Evolutionary conservation across 1,140 invertebrate species (phyloP), one percentile per base, ranked within the genome.

Genomic region (Spodoptera litura): DNA sequence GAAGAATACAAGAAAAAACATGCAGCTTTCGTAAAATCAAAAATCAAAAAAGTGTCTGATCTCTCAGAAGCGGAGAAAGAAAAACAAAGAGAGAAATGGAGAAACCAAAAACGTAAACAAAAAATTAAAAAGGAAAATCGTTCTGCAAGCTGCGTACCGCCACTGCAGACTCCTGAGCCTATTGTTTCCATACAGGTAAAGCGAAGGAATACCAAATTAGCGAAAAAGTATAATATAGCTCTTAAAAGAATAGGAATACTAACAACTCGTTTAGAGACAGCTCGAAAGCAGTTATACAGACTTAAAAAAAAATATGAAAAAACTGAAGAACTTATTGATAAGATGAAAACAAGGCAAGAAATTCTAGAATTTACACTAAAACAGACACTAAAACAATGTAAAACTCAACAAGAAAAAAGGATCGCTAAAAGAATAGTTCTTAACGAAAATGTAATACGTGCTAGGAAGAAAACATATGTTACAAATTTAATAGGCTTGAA

Each of bases 201-300:
- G 10, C 52, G n/a, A n/a, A 53, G n/a, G 52, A 4, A 53, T 12
- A 53, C n/a, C 52, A n/a, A 12, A 12, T 53, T 53, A 53, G 52
- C 52, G 10, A 12, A 11, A 53, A 53, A 53, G 52, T 53, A 53
- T 53, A 53, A n/a, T 2, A 53, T n/a, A 12, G 52, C 52, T 53
- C 52, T 53, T 53, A 53, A n/a, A 12, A 53, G n/a, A 53, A 53
- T 53, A 53, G n/a, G n/a, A 53, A 53, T n/a, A n/a, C n/a, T 53
- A n/a, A 53, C 52, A 53, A 2, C n/a, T 53, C 10, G n/a, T 53
- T n/a, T 53, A 53, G 11, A 53, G n/a, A 53, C 52, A 12, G n/a
- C 52, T n/a, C 10, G 52, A 35, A 35, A 35, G 5, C 2, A 35
- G 35, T 2, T 35, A 35, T 35, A 35, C 35, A 35, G 35, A 35